phyloP scores from a whole-genome alignment of 2,797 vertebrate species.

The Diceros bicornis region DNA sequence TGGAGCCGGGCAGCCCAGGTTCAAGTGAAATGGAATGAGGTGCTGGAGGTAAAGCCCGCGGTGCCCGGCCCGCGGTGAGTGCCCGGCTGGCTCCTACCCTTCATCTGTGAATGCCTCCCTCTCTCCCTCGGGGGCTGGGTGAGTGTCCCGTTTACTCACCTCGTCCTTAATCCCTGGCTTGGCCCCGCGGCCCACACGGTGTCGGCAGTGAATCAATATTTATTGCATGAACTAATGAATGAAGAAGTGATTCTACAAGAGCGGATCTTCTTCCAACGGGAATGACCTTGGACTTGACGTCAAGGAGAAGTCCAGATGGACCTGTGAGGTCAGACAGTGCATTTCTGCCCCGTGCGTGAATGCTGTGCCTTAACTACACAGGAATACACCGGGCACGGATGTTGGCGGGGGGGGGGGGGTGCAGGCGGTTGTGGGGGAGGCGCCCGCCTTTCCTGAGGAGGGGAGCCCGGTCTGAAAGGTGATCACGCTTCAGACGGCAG shows the following conservation, averaged over 20 bases:
- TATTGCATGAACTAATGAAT: neutral
- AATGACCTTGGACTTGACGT: neutral
- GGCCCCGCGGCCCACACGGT: neutral
- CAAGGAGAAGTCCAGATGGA: neutral
- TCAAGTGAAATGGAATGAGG: neutral
- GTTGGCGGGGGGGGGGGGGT: neutral
- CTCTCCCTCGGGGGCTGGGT: neutral
- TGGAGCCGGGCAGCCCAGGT: neutral
- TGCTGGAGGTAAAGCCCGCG: neutral
- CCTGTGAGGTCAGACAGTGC: rapidly evolving
- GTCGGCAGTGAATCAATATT: neutral
- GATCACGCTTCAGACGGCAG: neutral
- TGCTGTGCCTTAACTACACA: neutral
- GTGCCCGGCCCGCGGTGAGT: neutral
- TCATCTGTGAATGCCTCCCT: rapidly evolving
- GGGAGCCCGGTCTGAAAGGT: neutral
- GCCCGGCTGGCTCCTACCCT: neutral
- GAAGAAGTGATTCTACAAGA: neutral
- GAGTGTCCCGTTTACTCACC: neutral
- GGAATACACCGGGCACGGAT: rapidly evolving
- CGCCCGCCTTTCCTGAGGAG: neutral
- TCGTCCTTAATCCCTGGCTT: neutral
- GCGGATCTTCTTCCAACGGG: neutral
- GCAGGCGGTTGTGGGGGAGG: no score
- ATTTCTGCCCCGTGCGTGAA: neutral